Evolutionary conservation across 2,113 vertebrate genomes (phyloP), one percentile per base, ranked within the genome.

Genomic region (Sus scrofa): DNA sequence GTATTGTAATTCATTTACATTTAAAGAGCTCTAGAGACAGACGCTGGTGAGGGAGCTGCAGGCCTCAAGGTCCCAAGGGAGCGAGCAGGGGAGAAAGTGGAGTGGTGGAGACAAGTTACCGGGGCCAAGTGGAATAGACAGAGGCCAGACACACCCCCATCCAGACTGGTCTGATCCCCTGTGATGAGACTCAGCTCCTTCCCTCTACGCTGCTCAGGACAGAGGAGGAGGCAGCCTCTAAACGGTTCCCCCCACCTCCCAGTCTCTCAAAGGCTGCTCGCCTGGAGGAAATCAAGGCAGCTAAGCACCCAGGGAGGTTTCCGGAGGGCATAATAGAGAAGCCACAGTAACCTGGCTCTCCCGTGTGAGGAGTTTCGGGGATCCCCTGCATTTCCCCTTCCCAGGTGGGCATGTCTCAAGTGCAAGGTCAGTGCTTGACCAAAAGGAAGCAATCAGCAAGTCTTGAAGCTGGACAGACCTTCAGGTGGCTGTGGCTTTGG

Each of bases 161-260:
- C 30, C 26, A 73, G 54, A 56, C 50, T 89, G 34, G n/a, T 83
- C 24, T 70, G 24, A 54, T 26, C 68, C 34, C 34, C 67, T 74
- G 22, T 89, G 63, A 83, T 37, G 82, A 87, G 63, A 95, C 63
- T 27, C 50, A 96, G 24, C 8, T 30, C 77, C 18, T 89, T 68
- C 18, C 7, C 50, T 34, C 19, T 1, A 8, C 24, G 24, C 37
- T 39, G 60, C 56, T 86, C 50, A 52, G 62, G n/a, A 39, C 39
- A 34, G 39, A 63, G 1, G 26, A 89, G 19, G 13, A 65, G 16
- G 7, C 73, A 60, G 26, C 50, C 4, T 16, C 85, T 27, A 18
- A 56, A 70, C 39, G 13, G 16, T 50, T 67, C 5, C n/a, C n/a
- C 34, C 30, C 50, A 75, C 14, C 52, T n/a, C 73, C 50, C 63